Conservation (phyloP, 2,888 invertebrate genomes). For the Lordiphosa andalusiaca region DNA sequence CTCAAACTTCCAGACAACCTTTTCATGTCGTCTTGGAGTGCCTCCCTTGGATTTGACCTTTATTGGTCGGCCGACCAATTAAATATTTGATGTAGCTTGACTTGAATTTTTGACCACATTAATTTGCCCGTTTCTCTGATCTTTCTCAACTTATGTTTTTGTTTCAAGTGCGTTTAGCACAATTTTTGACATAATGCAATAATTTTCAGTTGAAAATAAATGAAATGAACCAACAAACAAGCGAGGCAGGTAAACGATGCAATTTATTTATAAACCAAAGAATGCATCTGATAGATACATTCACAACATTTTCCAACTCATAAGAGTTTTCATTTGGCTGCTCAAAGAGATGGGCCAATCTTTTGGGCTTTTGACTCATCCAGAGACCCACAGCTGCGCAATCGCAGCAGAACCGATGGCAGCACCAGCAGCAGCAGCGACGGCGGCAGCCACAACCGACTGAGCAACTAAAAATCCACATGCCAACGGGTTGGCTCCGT, state of each 20-base stretch:
- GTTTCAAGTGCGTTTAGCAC: constrained; percentile 29
- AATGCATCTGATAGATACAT: constrained; percentile 11
- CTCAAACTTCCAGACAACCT: neutral
- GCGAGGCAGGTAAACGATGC: constrained; percentile 31
- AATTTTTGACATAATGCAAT: constrained; percentile 63
- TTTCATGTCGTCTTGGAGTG: neutral
- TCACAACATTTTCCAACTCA: neutral
- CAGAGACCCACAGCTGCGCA: constrained; percentile 42
- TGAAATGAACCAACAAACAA: constrained; percentile 15
- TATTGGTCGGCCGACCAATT: constrained; percentile 35
- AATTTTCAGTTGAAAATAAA: constrained; percentile 34
- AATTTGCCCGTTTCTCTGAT: constrained; percentile 24
- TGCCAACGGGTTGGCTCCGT: constrained; percentile 49
- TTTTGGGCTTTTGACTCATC: neutral
- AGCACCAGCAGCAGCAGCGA: constrained; percentile 35
- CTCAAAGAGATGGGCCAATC: constrained; percentile 31
- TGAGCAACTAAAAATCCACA: constrained; percentile 67
- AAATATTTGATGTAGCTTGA: constrained; percentile 30
- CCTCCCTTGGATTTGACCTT: constrained; percentile 19
- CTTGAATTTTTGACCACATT: constrained; percentile 4
- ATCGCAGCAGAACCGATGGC: constrained; percentile 18
- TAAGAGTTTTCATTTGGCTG: constrained; percentile 19
- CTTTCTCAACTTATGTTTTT: constrained; percentile 30
- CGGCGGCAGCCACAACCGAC: constrained; percentile 23
- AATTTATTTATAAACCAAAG: constrained; percentile 42